Conservation (phyloP, 2,888 invertebrate species). For the Meiosimyza decipiens region DNA sequence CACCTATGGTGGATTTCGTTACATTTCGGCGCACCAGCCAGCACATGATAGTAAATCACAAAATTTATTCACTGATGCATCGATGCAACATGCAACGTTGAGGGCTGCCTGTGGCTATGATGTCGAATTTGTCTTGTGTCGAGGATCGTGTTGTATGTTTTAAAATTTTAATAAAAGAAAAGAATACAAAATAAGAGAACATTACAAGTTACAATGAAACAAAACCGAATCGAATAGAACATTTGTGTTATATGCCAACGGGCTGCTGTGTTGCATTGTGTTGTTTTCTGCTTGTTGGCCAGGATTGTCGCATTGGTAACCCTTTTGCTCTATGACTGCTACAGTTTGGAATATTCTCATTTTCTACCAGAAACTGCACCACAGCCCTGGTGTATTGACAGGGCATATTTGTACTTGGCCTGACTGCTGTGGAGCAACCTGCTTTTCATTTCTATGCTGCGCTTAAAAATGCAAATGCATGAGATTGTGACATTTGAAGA, state of each 20-base stretch:
- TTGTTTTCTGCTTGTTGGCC: no score
- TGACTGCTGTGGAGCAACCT: slow-evolving; percentile 8
- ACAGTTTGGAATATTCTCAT: no score
- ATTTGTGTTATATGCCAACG: no score
- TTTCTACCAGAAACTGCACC: no score
- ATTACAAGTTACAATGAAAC: no score
- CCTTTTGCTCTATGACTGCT: no score
- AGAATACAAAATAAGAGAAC: no score
- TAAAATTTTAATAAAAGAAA: background rate
- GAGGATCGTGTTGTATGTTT: slow-evolving; percentile 23
- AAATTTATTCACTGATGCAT: background rate
- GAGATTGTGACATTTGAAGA: slow-evolving; percentile 36
- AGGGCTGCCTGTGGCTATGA: background rate
- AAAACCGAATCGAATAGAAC: no score
- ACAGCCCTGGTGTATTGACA: no score
- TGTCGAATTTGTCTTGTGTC: slow-evolving; percentile 24
- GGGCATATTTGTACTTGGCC: background rate
- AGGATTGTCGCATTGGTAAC: no score
- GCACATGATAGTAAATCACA: slow-evolving; percentile 17
- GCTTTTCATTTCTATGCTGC: slow-evolving; percentile 9
- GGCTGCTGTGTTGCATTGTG: no score
- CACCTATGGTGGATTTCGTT: slow-evolving; percentile 56
- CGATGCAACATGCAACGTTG: no score
- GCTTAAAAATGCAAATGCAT: slow-evolving; percentile 38
- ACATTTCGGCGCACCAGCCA: background rate